Percentiles rank a stretch among this genome's conserved stretches.
These are phyloP conservation scores for Metalampra italica DNA, from an alignment of 2,888 invertebrate species.

Conservation along the genomic window DNA sequence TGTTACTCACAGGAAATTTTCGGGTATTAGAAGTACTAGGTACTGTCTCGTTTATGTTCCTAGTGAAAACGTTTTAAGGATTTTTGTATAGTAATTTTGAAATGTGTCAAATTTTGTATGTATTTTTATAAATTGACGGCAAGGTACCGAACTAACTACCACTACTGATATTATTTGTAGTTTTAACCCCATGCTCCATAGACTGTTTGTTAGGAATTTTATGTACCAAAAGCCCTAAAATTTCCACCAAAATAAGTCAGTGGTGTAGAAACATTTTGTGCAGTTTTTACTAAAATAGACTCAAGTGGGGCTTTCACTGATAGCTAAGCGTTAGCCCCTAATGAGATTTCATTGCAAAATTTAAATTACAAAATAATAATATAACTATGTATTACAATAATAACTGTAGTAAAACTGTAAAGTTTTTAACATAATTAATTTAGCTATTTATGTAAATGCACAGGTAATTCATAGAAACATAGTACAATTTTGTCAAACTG, in stretches of 20 bases:
- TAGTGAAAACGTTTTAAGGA: constrained; percentile 4
- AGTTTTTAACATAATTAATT: background rate
- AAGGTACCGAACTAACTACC: too few species aligned
- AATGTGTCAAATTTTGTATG: background rate
- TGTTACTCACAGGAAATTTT: constrained; percentile 7
- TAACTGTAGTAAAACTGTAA: background rate
- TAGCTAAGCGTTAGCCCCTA: too few species aligned
- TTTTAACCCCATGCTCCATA: too few species aligned
- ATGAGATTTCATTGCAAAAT: too few species aligned
- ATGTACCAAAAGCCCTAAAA: too few species aligned
- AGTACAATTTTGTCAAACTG: constrained; percentile 1
- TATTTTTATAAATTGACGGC: background rate
- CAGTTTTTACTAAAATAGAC: too few species aligned
- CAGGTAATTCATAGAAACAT: background rate
- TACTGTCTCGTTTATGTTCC: constrained; percentile 17
- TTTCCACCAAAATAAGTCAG: too few species aligned
- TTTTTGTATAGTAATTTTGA: background rate
- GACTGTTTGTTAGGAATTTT: too few species aligned
- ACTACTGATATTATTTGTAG: too few species aligned
- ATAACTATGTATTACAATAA: background rate
- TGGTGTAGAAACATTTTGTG: too few species aligned
- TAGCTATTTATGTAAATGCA: background rate
- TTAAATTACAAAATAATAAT: too few species aligned
- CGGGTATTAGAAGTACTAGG: constrained; percentile 31
- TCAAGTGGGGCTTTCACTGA: too few species aligned